A percentile compares a stretch with the other conserved stretches of the same genome.
Evolutionary conservation across 2,113 vertebrate genomes (phyloP).

Genomic region (Alectura lathami): DNA sequence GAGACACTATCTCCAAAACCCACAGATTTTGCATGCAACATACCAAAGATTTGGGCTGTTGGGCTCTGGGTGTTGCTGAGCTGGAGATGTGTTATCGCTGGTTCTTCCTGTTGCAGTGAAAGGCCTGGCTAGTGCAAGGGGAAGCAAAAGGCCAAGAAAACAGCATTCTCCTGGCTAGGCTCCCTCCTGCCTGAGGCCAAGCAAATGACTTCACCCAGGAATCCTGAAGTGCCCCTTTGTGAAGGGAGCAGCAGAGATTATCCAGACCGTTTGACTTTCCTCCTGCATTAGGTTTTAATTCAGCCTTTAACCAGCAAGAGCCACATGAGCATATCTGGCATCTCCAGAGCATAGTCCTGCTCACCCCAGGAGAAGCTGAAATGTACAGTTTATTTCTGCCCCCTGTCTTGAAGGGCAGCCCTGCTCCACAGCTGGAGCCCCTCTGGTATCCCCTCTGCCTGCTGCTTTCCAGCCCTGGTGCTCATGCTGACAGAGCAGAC

Average conservation of each 20-base stretch:
- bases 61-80: background rate
- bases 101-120: background rate
- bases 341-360: background rate
- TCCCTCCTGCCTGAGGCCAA: background rate
- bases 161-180: background rate
- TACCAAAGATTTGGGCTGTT: background rate
- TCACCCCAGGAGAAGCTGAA: background rate
- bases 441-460: background rate
- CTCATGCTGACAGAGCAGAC: background rate
- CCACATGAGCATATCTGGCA: background rate
- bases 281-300: background rate
- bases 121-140: background rate
- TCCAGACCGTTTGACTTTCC: background rate
- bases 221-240: background rate
- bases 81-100: background rate
- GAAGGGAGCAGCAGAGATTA: background rate
- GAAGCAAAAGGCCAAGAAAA: background rate
- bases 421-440: background rate
- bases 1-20: background rate
- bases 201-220: background rate
- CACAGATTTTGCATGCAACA: fast-evolving
- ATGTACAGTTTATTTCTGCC: background rate
- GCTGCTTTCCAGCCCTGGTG: background rate
- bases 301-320: background rate
- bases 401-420: background rate